These are phyloP conservation scores for Caloenas nicobarica DNA, from an alignment of 2,113 vertebrate species.

Conservation along the genomic window DNA sequence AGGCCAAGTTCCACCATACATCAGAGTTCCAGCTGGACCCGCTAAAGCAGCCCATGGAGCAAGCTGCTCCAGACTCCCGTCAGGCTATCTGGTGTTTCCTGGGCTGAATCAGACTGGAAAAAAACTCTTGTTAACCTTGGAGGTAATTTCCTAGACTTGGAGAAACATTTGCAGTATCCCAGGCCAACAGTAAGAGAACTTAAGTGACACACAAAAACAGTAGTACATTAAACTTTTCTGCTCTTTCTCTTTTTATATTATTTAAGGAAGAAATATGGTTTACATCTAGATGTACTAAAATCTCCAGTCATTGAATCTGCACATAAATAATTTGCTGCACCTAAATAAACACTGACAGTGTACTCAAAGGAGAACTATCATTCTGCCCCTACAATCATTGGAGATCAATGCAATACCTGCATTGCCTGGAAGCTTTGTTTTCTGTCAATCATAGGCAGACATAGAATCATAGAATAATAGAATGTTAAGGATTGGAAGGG, in stretches of 20 bases:
- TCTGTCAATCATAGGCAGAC: constrained; percentile 45
- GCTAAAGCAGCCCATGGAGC: background rate
- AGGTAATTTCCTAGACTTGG: background rate
- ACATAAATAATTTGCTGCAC: background rate
- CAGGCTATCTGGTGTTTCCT: background rate
- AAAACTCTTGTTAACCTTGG: background rate
- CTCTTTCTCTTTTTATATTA: background rate
- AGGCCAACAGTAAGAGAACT: background rate
- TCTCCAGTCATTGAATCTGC: constrained; percentile 12
- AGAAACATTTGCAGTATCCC: background rate
- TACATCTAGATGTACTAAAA: constrained; percentile 21
- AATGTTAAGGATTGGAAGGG: too few species aligned
- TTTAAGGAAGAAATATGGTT: background rate
- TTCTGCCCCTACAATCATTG: constrained; percentile 32
- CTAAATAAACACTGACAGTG: constrained; percentile 43
- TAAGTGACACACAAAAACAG: background rate
- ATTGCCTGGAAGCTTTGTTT: constrained; percentile 40
- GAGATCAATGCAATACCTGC: constrained; percentile 53
- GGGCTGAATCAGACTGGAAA: background rate
- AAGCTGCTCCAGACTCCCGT: background rate
- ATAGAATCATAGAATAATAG: too few species aligned
- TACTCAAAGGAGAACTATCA: constrained; percentile 54
- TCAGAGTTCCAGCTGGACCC: background rate
- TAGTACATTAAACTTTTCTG: background rate
- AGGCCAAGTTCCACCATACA: background rate